Conservation (phyloP, 1,140 invertebrate species). For the Muscidifurax raptorellus region DNA sequence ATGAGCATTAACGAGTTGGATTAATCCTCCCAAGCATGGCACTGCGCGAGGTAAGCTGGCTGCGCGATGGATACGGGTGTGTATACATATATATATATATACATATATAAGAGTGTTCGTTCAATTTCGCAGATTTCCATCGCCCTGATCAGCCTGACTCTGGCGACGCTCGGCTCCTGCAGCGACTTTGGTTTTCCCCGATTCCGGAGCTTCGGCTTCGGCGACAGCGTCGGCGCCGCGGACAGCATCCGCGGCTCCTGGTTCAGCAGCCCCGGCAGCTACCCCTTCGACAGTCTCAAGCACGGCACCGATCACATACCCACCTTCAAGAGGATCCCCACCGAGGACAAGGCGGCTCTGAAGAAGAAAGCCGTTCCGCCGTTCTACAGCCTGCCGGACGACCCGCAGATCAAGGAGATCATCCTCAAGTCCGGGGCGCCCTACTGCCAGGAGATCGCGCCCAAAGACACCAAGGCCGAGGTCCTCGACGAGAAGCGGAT, state of each 20-base stretch:
- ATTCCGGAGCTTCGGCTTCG: slow-evolving; percentile 34
- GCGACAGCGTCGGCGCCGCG: neutral
- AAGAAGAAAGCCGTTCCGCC: slow-evolving; percentile 60
- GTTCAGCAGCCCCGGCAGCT: slow-evolving; percentile 35
- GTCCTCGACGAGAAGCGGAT: slow-evolving; percentile 65
- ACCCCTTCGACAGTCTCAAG: slow-evolving; percentile 18
- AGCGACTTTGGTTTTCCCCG: slow-evolving; percentile 23
- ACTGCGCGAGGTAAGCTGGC: slow-evolving; percentile 39
- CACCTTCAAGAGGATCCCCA: slow-evolving; percentile 57
- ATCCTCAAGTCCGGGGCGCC: slow-evolving; percentile 58
- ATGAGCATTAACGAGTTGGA: slow-evolving; percentile 35
- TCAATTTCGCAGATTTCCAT: slow-evolving; percentile 54
- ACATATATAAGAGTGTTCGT: no score
- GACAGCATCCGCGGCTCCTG: slow-evolving; percentile 41
- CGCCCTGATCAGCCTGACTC: slow-evolving; percentile 40
- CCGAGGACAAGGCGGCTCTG: slow-evolving; percentile 59
- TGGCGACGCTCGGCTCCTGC: slow-evolving; percentile 42
- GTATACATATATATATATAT: no score
- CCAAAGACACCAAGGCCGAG: neutral
- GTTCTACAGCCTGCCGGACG: slow-evolving; percentile 52
- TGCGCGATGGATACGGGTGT: no score
- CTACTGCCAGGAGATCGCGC: slow-evolving; percentile 61
- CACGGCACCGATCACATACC: slow-evolving; percentile 37
- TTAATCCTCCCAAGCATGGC: slow-evolving; percentile 18
- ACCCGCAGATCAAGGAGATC: slow-evolving; percentile 52